Evolutionary conservation across 92 coral and sea anemone genomes (phyloP).

Genomic region (Umimayanthus chanpuru): DNA sequence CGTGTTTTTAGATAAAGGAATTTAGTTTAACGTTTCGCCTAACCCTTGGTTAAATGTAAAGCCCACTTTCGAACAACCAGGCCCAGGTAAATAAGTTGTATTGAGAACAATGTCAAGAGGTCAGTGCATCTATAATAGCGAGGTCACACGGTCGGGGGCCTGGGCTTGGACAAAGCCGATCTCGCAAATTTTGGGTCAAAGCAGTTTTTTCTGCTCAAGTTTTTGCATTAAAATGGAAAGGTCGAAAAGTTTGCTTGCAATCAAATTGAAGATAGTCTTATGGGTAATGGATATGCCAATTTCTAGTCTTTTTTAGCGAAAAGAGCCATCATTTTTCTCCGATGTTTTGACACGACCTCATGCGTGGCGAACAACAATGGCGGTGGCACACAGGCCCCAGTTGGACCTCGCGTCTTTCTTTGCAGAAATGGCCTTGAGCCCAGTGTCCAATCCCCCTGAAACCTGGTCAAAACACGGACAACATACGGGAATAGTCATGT

Average conservation of each 20-base stretch:
- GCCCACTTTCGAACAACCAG: too few relatives aligned
- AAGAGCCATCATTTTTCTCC: not conserved
- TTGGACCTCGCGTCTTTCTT: slow-evolving; percentile 13
- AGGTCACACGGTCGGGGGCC: slow-evolving; percentile 7
- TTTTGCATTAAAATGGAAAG: slow-evolving; percentile 1
- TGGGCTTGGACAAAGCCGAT: slow-evolving; percentile 31
- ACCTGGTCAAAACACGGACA: not conserved
- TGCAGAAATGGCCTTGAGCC: slow-evolving; percentile 12
- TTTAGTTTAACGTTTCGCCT: too few relatives aligned
- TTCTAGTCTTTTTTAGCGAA: not conserved
- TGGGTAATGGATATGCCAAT: not conserved
- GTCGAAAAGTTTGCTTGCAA: not conserved
- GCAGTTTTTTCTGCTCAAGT: not conserved
- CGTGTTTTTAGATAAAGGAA: too few relatives aligned
- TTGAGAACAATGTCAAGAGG: too few relatives aligned
- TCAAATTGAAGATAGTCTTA: not conserved
- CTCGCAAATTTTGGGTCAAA: not conserved
- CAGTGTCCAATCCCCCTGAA: slow-evolving; percentile 22
- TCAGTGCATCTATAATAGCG: not conserved
- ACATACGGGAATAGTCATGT: not conserved
- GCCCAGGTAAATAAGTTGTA: too few relatives aligned
- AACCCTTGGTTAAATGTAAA: too few relatives aligned
- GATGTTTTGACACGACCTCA: slow-evolving; percentile 5
- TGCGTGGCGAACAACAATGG: slow-evolving; percentile 19
- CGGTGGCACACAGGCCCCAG: too few relatives aligned